Conservation (phyloP, 2,888 invertebrate species). For the Cyrtodaria siliqua region DNA sequence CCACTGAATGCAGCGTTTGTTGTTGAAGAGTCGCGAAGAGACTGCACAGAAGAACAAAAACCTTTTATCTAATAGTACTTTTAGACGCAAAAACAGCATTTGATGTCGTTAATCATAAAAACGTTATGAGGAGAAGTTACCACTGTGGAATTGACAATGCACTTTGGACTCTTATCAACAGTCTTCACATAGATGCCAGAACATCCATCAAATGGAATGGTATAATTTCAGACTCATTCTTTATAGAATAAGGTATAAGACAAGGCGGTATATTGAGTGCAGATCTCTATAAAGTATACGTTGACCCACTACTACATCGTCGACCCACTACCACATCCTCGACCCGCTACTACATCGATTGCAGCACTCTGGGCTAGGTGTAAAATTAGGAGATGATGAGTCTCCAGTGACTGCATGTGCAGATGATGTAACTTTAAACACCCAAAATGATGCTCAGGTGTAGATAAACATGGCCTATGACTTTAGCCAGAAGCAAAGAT, state of each 20-base stretch:
- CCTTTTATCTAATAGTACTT: neutral
- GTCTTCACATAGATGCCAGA: neutral
- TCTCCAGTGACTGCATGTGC: too few species aligned
- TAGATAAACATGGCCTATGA: neutral
- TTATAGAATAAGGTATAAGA: neutral
- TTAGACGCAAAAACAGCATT: constrained; percentile 8
- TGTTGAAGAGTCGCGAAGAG: constrained; percentile 2
- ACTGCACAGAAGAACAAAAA: neutral
- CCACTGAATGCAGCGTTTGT: neutral
- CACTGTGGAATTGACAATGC: neutral
- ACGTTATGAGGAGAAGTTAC: neutral
- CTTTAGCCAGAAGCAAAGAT: too few species aligned
- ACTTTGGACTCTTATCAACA: constrained; percentile 4
- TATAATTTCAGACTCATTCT: neutral
- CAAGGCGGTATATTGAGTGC: too few species aligned
- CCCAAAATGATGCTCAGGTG: too few species aligned
- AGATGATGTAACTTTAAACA: too few species aligned
- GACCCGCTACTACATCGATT: too few species aligned
- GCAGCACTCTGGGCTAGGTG: too few species aligned
- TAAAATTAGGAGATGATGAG: too few species aligned
- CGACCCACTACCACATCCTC: too few species aligned
- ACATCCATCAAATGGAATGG: constrained; percentile 7
- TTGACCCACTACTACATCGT: neutral
- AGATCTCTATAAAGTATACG: constrained; percentile 7
- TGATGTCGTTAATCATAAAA: neutral